Conservation (phyloP, 2,113 vertebrate genomes). For the Psettodes erumei region DNA sequence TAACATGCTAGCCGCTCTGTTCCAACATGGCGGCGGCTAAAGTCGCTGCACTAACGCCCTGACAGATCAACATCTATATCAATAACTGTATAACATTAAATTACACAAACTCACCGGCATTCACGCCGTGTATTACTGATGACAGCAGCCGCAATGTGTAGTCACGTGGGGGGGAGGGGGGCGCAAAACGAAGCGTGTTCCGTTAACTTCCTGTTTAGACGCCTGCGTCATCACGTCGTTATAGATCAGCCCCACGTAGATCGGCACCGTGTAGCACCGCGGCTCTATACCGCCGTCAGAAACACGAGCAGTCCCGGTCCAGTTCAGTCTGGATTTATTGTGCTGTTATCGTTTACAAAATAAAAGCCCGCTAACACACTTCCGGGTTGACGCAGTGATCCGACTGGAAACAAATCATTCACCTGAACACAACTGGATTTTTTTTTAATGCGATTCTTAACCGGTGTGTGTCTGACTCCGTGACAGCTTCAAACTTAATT, state of each 20-base stretch:
- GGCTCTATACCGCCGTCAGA: too few relatives aligned
- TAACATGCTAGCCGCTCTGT: slow-evolving; percentile 11
- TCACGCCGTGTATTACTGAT: not conserved
- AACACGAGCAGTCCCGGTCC: not conserved
- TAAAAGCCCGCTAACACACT: not conserved
- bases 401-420: slow-evolving; percentile 10
- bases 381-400: slow-evolving; percentile 11
- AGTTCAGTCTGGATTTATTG: slow-evolving; percentile 51
- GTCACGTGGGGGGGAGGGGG: slow-evolving; percentile 40
- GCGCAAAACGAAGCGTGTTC: slow-evolving; percentile 51
- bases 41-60: rapidly evolving
- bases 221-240: slow-evolving; percentile 41
- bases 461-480: too few relatives aligned
- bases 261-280: not conserved
- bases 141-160: not conserved
- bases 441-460: too few relatives aligned
- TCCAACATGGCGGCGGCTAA: not conserved
- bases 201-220: slow-evolving; percentile 58
- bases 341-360: slow-evolving; percentile 55
- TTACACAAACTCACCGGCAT: slow-evolving; percentile 61
- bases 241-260: not conserved
- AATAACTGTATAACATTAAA: not conserved
- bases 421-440: too few relatives aligned
- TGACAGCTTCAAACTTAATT: slow-evolving; percentile 6
- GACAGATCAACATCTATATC: rapidly evolving